phyloP scores from a whole-genome alignment of 2,888 invertebrate species.

The Podabrus alpinus region DNA sequence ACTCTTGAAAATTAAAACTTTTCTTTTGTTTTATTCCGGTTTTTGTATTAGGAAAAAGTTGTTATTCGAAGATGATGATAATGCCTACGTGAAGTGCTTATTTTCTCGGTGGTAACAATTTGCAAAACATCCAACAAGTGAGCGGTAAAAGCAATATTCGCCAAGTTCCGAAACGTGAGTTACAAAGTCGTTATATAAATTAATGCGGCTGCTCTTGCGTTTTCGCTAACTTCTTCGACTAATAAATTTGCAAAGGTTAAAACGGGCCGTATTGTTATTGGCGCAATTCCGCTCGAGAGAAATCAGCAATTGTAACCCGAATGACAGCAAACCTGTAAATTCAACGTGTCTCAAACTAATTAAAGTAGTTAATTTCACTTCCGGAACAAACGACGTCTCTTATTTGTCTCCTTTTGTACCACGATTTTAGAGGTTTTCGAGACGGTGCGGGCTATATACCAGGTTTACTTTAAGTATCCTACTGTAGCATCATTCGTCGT shows the following conservation, averaged over 20 bases:
- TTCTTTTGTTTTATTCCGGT: background rate
- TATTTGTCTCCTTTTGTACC: slow-evolving; percentile 50
- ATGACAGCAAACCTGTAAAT: slow-evolving; percentile 54
- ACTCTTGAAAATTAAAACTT: background rate
- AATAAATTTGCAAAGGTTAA: slow-evolving; percentile 49
- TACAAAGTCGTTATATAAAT: slow-evolving; percentile 40
- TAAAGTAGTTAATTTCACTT: slow-evolving; percentile 57
- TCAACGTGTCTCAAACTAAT: slow-evolving; percentile 57
- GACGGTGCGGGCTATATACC: slow-evolving; percentile 35
- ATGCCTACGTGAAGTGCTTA: slow-evolving; percentile 16
- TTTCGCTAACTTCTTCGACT: slow-evolving; percentile 36
- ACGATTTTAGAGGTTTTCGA: slow-evolving; percentile 36
- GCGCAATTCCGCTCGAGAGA: slow-evolving; percentile 44
- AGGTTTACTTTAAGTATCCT: background rate
- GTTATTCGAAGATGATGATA: slow-evolving; percentile 21
- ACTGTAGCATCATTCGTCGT: background rate
- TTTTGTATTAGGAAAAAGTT: background rate
- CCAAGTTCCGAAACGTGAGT: slow-evolving; percentile 35
- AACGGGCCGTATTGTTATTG: slow-evolving; percentile 48
- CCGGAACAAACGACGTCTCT: slow-evolving; percentile 55
- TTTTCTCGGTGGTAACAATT: slow-evolving; percentile 24
- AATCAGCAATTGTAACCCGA: slow-evolving; percentile 49
- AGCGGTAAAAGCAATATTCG: slow-evolving; percentile 35
- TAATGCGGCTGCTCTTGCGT: slow-evolving; percentile 38
- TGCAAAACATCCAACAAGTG: slow-evolving; percentile 32